Evolutionary conservation across 2,797 vertebrate species (phyloP).

Genomic region (Sebastes vulpes): DNA sequence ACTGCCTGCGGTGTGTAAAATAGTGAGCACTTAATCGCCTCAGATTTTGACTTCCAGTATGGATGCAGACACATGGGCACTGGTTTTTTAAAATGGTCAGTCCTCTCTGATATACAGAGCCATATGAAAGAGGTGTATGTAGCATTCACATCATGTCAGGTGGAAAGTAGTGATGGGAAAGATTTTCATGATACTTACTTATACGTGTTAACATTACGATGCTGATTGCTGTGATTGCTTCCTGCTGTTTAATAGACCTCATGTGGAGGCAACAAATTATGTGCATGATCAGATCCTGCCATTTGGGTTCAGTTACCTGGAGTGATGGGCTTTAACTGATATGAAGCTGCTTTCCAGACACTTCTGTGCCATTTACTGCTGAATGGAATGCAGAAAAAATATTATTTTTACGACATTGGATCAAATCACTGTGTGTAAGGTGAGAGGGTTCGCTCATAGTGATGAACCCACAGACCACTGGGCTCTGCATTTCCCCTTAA

Average conservation of each 20-base stretch:
- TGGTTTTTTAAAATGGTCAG: background rate
- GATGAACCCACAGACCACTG: background rate
- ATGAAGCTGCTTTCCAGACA: background rate
- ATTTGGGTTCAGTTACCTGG: background rate
- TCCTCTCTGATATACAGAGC: background rate
- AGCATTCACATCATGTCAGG: constrained; percentile 1
- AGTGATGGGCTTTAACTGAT: background rate
- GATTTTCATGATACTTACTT: background rate
- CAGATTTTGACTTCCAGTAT: too few species aligned
- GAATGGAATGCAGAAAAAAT: background rate
- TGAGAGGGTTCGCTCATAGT: background rate
- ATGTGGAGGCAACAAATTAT: background rate
- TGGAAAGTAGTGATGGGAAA: background rate
- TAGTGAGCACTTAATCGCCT: too few species aligned
- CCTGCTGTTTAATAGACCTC: background rate
- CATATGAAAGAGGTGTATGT: background rate
- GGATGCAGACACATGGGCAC: background rate
- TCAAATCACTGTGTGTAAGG: background rate
- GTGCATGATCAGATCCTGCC: background rate
- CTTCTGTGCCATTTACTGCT: background rate
- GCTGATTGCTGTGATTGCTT: background rate
- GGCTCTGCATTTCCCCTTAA: background rate
- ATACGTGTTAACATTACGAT: background rate
- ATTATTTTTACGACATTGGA: background rate
- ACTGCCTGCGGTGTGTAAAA: too few species aligned